phyloP scores from a whole-genome alignment of 2,888 invertebrate genomes.

The Parascotia fuliginaria region DNA sequence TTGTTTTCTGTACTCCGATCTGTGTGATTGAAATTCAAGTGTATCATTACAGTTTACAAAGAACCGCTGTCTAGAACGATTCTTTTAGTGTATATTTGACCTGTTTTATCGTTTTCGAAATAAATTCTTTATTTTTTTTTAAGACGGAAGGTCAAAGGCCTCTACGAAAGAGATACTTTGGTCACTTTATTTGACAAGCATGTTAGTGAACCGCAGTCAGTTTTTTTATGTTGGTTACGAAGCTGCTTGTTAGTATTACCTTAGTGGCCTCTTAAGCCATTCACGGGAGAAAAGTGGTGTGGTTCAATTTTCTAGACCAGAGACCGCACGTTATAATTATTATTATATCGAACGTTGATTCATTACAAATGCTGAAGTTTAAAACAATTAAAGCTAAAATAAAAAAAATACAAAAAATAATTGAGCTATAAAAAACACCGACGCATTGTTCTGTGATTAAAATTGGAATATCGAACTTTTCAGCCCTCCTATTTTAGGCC shows the following conservation, averaged over 20 bases:
- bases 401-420: slow-evolving; percentile 2
- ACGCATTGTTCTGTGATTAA: slow-evolving; percentile 55
- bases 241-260: no score
- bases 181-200: no score
- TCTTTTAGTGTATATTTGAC: slow-evolving; percentile 8
- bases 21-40: slow-evolving; percentile 51
- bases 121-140: background rate
- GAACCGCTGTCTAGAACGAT: slow-evolving; percentile 21
- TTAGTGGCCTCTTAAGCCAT: no score
- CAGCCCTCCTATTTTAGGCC: slow-evolving; percentile 30
- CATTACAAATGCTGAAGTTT: background rate
- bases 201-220: no score
- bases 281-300: no score
- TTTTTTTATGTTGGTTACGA: no score
- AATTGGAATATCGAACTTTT: slow-evolving; percentile 68
- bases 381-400: background rate
- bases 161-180: no score
- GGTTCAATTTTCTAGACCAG: no score
- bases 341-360: no score
- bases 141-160: no score
- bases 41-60: slow-evolving; percentile 33
- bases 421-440: slow-evolving; percentile 14
- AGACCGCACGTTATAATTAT: no score
- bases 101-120: slow-evolving; percentile 1
- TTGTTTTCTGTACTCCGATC: slow-evolving; percentile 42